phyloP scores from a whole-genome alignment of 2,797 vertebrate genomes.

The Manis crassicaudata region DNA sequence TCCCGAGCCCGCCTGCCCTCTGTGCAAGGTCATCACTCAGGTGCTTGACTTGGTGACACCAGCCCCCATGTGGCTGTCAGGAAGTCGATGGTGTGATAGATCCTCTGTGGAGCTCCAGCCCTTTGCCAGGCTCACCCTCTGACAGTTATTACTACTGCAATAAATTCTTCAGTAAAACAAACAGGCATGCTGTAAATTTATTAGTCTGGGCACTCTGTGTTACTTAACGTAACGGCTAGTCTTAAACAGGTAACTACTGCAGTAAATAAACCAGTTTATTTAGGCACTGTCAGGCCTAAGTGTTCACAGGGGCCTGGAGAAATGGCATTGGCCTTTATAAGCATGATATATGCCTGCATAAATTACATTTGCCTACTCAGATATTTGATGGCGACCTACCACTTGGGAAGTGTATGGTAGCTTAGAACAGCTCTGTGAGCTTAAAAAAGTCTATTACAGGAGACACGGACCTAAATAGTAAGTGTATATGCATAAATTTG shows the following conservation, averaged over 20 bases:
- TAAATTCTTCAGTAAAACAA: constrained; percentile 94
- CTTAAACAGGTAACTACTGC: constrained; percentile 87
- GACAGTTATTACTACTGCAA: constrained; percentile 95
- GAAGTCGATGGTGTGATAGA: constrained; percentile 93
- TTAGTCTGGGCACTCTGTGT: constrained; percentile 91
- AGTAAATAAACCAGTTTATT: constrained; percentile 88
- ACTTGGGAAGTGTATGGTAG: neutral
- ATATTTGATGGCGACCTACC: neutral
- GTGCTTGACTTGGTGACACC: constrained; percentile 93
- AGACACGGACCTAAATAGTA: neutral
- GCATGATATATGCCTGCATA: constrained; percentile 9
- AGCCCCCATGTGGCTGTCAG: constrained; percentile 92
- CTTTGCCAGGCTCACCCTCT: constrained; percentile 91
- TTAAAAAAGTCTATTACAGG: neutral
- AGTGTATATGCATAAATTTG: neutral
- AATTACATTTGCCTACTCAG: constrained; percentile 2
- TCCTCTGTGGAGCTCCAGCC: constrained; percentile 91
- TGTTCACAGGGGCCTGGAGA: constrained; percentile 55
- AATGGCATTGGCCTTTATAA: constrained; percentile 30
- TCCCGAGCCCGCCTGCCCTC: constrained; percentile 90
- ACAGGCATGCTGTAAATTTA: constrained; percentile 89
- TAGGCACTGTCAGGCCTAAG: constrained; percentile 79
- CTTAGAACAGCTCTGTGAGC: neutral
- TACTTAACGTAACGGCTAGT: constrained; percentile 93
- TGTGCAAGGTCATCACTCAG: constrained; percentile 87